Evolutionary conservation across 2,113 vertebrate genomes (phyloP), one percentile per base, ranked within the genome.

Genomic region (Rhegmatorhina hoffmannsi): DNA sequence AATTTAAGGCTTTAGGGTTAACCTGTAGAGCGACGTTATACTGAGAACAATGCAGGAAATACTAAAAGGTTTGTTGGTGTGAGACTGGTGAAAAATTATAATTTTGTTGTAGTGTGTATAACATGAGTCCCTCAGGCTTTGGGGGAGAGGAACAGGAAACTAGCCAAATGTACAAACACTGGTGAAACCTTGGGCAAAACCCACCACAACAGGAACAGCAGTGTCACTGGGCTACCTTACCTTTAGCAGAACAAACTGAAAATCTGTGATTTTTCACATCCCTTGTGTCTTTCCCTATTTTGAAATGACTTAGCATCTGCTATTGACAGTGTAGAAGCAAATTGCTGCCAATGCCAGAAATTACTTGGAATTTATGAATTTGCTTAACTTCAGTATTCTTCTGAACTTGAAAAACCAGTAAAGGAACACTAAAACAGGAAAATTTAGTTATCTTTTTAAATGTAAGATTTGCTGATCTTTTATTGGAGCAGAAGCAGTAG

Each of bases 241-340:
- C 52, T 68, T 66, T 28, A 76, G 66, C n/a, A 52, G 29, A 52
- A 29, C 8, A 2, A 81, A 63, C 47, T 64, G 64, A 68, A 84
- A 87, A 89, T 19, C 40, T 25, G 4, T 63, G 20, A 13, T 88
- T 94, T 90, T 88, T 80, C 44, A 55, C 31, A 40, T 90, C 59
- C 58, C 24, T 94, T 69, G 13, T 80, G 50, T 82, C 59, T 13
- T 73, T 80, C 34, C 11, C 12, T 55, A 36, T 84, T 84, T 64
- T 60, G 69, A 84, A 92, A 78, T 75, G 49, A 67, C 63, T 93
- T 94, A 56, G 66, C 90, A 82, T 90, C 85, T 94, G 90, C 36
- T 31, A 16, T 90, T 95, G 72, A 24, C 58, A 13, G 31, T 56
- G 60, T 72, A 68, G 36, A 82, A 83, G n/a, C 11, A 53, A 84